Evolutionary conservation across 2,888 invertebrate genomes (phyloP), one percentile per base, ranked within the genome.

Genomic region (Leptopterna dolabrata): DNA sequence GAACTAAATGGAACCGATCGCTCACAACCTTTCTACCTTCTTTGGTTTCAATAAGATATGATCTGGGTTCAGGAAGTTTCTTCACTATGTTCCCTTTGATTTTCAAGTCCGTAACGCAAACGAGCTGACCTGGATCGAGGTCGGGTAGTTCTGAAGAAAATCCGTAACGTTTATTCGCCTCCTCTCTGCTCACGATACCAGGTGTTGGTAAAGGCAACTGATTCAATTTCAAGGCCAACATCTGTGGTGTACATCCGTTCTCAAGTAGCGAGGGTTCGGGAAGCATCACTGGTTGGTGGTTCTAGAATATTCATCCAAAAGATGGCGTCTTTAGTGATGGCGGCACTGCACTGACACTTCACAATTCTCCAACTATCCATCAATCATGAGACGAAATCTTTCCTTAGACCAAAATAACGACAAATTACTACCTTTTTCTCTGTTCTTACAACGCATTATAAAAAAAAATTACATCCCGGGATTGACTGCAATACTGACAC

Each of bases 1-100:
- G 76, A 14, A 43, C 76, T 36, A 76, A 76, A 76, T 41, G 76
- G 76, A 76, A 41, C n/a, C 63, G 63, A 63, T 63, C 63, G 7
- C 63, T 63, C 4, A 63, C 63, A 27, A 63, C 63, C 27, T 63
- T 24, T 13, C 63, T 63, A 63, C 63, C 63, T 63, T 76, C 76
- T 30, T 0, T 19, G 16, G 76, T 76, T 30, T 76, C 76, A 36
- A 76, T 43, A 1, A 76, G 76, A 13, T 76, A 76, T 14, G 76
- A 76, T 6, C 30, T 30, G 76, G 30, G 30, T 19, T 76, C 76
- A 9, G 9, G 14, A 14, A 43, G 76, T 43, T 30, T 76, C 43
- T 43, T 76, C 41, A 76, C 19, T 13, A 76, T 43, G 7, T n/a
- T 19, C 43, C 76, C 76, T 19, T 76, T 76, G n/a, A 41, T 36